A percentile compares a stretch with the other conserved stretches of the same genome.
Evolutionary conservation across 2,888 invertebrate genomes (phyloP).

Genomic region (Crepidodera aurea): DNA sequence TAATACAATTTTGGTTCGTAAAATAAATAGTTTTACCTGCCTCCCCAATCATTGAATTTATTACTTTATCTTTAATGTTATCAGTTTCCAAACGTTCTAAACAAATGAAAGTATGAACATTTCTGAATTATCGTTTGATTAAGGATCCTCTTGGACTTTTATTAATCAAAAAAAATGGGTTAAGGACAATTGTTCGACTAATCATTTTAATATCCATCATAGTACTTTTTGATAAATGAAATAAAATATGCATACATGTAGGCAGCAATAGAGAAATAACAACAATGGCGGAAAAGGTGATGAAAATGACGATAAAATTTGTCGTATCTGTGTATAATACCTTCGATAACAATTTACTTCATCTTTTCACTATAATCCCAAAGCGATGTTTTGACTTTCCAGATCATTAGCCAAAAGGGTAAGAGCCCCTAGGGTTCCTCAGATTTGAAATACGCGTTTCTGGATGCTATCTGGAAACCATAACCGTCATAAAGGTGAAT

Average conservation of each 20-base stretch:
- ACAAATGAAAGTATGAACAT: no score
- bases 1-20: background rate
- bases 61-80: background rate
- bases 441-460: conserved; percentile 28
- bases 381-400: conserved; percentile 35
- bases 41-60: background rate
- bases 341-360: background rate
- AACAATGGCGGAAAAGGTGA: no score
- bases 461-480: conserved; percentile 36
- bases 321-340: background rate
- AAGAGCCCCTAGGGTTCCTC: conserved; percentile 7
- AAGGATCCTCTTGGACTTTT: no score
- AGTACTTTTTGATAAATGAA: no score
- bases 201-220: no score
- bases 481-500: conserved; percentile 37
- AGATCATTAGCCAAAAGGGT: conserved; percentile 36
- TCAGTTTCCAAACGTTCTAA: no score
- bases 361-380: background rate
- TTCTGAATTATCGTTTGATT: no score
- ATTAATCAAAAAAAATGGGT: no score
- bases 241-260: no score
- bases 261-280: no score
- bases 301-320: no score
- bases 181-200: no score
- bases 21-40: conserved; percentile 6